These are phyloP conservation scores for Amphiprion clarkii DNA, from an alignment of 2,797 vertebrate genomes.

Conservation along the genomic window DNA sequence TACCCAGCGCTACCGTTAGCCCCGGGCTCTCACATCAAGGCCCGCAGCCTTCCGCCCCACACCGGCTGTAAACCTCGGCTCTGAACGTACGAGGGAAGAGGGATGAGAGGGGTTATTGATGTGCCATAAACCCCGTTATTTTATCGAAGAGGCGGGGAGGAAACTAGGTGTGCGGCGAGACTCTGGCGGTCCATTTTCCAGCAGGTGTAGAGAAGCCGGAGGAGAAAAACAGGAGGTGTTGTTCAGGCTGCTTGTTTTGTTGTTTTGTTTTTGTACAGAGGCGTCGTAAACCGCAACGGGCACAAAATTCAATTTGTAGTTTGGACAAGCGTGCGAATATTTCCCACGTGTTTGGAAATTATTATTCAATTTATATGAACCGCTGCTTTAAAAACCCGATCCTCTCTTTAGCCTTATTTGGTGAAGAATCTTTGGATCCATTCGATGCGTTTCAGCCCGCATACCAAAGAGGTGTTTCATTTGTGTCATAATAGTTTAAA, in stretches of 20 bases:
- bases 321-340: conserved; percentile 40
- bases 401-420: not conserved
- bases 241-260: conserved; percentile 5
- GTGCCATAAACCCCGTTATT: conserved; percentile 87
- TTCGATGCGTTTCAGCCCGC: not conserved
- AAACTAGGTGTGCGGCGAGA: conserved; percentile 69
- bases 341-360: conserved; percentile 19
- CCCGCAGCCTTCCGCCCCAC: conserved; percentile 76
- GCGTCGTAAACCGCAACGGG: conserved; percentile 27
- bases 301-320: conserved; percentile 32
- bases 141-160: conserved; percentile 79
- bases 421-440: not conserved
- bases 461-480: not conserved
- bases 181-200: conserved; percentile 23
- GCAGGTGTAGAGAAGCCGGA: conserved; percentile 43
- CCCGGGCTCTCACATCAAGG: conserved; percentile 76
- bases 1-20: conserved; percentile 81
- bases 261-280: conserved; percentile 27
- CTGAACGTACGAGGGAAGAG: conserved; percentile 70
- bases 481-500: not conserved
- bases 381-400: not conserved
- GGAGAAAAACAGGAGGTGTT: conserved; percentile 20
- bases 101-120: conserved; percentile 87
- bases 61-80: conserved; percentile 77
- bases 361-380: conserved; percentile 22